Evolutionary conservation across 2,888 invertebrate species (phyloP), one percentile per base, ranked within the genome.

Genomic region (Anoplius nigerrimus): DNA sequence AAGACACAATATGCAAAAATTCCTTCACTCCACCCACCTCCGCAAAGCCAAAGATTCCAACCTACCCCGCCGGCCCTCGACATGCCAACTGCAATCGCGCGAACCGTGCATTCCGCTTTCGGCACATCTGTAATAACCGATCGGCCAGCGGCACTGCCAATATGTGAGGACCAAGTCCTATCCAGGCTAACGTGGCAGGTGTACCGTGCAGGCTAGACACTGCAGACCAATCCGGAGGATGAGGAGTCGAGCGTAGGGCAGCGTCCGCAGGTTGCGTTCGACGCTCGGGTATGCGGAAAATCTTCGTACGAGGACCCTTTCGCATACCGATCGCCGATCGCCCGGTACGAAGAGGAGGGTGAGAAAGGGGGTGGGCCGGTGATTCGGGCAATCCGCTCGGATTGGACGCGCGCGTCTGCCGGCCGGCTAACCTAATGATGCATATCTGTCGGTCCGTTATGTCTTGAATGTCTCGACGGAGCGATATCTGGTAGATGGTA

Each of bases 381-480:
- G 69, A 66, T 72, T 75, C 76, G 76, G 62, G 63, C 78, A 78
- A 75, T 77, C n/a, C 22, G 46, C 13, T 22, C 21, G 20, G 18
- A 34, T 34, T 67, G 72, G 76, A 66, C 70, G 62, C 73, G 70
- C 70, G 68, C 68, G 69, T 71, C 66, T 73, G 78, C 78, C 72
- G 75, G 71, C 70, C 72, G 74, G 73, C 74, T 76, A 81, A 84
- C 80, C 86, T 84, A 83, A 84, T 84, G 86, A 85, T 85, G 86
- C 87, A 86, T 87, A 87, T 87, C 87, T 86, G 84, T 84, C 84
- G 78, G 82, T 82, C 83, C 82, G 87, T 86, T 85, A 86, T 86
- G 84, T 85, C 85, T 84, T 83, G 86, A 84, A 86, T 87, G 87
- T 87, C 86, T 81, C 80, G 72, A 71, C 75, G 76, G 70, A 74